phyloP scores from a whole-genome alignment of 1,140 invertebrate species.

The Brachionus calyciflorus region DNA sequence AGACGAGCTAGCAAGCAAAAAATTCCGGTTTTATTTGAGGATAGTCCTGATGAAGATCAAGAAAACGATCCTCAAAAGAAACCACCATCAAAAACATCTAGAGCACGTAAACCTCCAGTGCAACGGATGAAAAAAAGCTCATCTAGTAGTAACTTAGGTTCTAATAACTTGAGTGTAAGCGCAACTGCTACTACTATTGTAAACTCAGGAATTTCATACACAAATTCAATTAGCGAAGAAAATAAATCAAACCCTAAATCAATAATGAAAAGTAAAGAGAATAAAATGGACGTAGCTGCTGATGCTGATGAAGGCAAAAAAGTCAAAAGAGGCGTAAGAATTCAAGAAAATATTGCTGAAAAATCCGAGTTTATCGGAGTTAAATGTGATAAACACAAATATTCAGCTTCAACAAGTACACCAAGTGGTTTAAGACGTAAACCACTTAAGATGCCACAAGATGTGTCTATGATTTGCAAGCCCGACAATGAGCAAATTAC shows the following conservation, averaged over 20 bases:
- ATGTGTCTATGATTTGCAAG: conserved; percentile 27
- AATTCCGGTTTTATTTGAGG: conserved; percentile 15
- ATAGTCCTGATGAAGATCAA: conserved; percentile 24
- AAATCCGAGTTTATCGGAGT: neutral
- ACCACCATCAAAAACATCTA: neutral
- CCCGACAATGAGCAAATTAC: neutral
- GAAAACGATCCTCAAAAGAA: conserved; percentile 3
- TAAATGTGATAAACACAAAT: conserved; percentile 13
- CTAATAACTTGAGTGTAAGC: neutral
- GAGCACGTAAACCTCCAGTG: neutral
- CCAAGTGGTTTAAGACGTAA: conserved; percentile 28
- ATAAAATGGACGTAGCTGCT: neutral
- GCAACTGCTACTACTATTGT: conserved; percentile 8
- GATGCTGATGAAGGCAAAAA: conserved; percentile 15
- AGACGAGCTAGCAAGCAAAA: neutral
- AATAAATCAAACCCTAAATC: neutral
- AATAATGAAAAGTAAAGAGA: conserved; percentile 8
- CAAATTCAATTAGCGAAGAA: conserved; percentile 1
- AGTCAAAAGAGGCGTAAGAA: conserved; percentile 1
- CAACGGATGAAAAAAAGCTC: neutral
- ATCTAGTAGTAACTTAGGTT: neutral
- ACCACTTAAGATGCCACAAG: neutral
- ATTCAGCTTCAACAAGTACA: conserved; percentile 27
- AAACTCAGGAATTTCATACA: neutral
- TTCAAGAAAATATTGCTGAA: neutral